Base-by-base conservation (phyloP, 2,888 invertebrate genomes). In the Nymphalis urticae region DNA sequence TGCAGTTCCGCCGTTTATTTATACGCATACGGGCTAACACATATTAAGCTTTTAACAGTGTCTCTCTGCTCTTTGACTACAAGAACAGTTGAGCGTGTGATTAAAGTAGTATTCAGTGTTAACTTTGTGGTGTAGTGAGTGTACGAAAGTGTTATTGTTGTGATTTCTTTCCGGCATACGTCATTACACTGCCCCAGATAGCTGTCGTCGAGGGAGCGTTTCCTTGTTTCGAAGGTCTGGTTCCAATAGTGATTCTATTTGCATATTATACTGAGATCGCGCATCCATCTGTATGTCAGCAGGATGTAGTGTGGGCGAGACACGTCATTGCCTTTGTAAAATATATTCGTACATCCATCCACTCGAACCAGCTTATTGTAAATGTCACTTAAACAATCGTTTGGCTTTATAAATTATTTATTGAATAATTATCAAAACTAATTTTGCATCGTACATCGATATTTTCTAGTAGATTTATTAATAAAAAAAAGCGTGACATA, bases 71-170 rank as follows among this genome's bases (percentile, higher is more conserved):
- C 91, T 92, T 91, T 82, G 78, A 72, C 74, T 76, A 54, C 79
- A 91, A 92, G 92, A 91, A 86, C 89, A 90, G 92, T 87, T 85
- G 91, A 92, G 90, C 81, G 75, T 76, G 73, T 70, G 58, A 66
- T 72, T 72, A 69, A 66, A 76, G 58, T 19, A 36, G 58, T 58
- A 74, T 75, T 76, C 78, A 73, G 78, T 80, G 77, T 75, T 71
- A 75, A 77, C 80, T 19, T 19, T 76, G 69, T 80, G 72, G 89
- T 89, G 88, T 77, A 80, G 88, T 89, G 89, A 81, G 83, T 87
- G 84, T 82, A 85, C 75, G 80, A 80, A 85, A 85, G 90, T 90
- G 89, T 87, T 86, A 82, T 86, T 88, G 85, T 89, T 89, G 90
- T 90, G 91, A 86, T 89, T 88, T 88, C 86, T 86, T 88, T 85